Evolutionary conservation across 2,888 invertebrate genomes (phyloP), one percentile per base, ranked within the genome.

Genomic region (Steinernema scapterisci): DNA sequence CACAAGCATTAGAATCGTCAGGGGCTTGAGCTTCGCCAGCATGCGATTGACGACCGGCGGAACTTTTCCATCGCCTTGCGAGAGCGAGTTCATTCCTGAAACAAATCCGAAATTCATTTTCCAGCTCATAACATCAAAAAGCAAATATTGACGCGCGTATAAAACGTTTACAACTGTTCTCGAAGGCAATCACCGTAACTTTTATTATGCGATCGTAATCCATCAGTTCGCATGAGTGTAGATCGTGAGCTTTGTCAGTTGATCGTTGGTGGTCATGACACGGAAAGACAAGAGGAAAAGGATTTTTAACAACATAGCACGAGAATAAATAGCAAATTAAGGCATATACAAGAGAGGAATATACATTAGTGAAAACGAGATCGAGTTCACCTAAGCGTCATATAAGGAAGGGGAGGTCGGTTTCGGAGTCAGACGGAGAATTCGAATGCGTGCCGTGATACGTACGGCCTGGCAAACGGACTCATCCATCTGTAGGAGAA

Each of bases 401-500:
- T 9, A 6, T 3, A 9, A 38, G 38, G 38, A n/a, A n/a, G 38
- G 38, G 9, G 38, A 38, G 38, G 38, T 38, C 38, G 38, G 38
- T 6, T 38, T 38, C 38, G 38, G 38, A 48, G 82, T 91, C 91
- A 94, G 82, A 95, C 94, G 78, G 94, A 93, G 90, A 94, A 94
- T 83, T 94, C 91, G 89, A 93, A 93, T 85, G 92, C 91, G 86
- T 93, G 93, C 81, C 92, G 90, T 70, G 92, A 77, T 23, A 81
- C 70, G 73, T 84, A 86, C 13, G 93, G 91, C 73, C 91, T 91
- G 9, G 93, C 93, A 88, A 99, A 96, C 0, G 96, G 96, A 19
- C 94, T 95, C 87, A 96, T 93, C 99, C 97, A 99, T 2, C 93
- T 91, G 73, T 96, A 88, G 0, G 95, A 95, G 89, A 97, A 96